Conservation (phyloP, 2,113 vertebrate species). For the Eclectus roratus region DNA sequence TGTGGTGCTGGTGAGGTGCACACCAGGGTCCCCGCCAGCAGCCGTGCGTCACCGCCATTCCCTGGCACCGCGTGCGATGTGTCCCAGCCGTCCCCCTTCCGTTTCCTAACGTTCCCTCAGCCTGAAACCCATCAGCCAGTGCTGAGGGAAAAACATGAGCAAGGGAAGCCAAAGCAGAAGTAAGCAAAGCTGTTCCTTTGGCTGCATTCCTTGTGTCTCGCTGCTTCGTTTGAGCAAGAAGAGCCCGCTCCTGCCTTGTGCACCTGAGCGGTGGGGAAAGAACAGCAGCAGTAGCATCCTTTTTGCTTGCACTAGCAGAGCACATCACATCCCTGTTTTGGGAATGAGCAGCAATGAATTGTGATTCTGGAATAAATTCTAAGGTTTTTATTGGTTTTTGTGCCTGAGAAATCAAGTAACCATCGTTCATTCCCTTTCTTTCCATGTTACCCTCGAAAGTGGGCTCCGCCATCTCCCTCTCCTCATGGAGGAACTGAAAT, state of each 20-base stretch:
- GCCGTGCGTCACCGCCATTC: background rate
- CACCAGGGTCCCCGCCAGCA: background rate
- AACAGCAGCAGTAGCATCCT: background rate
- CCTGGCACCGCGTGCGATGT: background rate
- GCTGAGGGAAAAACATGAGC: conserved; percentile 10
- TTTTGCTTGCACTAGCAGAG: background rate
- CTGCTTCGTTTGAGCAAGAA: background rate
- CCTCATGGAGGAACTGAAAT: background rate
- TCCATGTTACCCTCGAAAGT: background rate
- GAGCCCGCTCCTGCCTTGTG: background rate
- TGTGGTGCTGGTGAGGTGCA: background rate
- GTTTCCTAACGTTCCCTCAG: background rate
- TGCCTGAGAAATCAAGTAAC: background rate
- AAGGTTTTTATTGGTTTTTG: background rate
- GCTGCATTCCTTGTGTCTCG: background rate
- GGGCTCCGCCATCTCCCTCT: background rate
- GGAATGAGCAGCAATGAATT: background rate
- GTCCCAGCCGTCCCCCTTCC: background rate
- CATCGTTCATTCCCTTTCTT: background rate
- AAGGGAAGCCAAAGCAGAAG: conserved; percentile 33
- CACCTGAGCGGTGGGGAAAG: background rate
- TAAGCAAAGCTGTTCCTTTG: conserved; percentile 51
- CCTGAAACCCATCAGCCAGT: conserved; percentile 39
- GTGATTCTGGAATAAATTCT: background rate
- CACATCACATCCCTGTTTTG: background rate